Base-by-base conservation (phyloP, 1,140 invertebrate genomes). In the Lordiphosa stackelbergi region DNA sequence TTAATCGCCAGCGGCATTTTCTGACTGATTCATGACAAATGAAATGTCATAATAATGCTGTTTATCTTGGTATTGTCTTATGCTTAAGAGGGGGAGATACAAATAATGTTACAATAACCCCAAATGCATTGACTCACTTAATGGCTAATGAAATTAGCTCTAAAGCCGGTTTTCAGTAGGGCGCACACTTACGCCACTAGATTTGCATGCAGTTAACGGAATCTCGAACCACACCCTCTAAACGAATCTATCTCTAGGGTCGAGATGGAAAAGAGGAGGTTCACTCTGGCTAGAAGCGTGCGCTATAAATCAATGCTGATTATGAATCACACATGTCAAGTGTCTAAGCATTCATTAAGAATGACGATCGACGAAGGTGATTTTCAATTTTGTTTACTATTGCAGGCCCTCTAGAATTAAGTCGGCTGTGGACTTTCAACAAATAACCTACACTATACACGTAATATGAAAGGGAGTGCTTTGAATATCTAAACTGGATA, bases 141-240 rank as follows among this genome's bases (percentile, higher is more conserved):
- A 46, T 38, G 47, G 56, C 47, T 51, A 59, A 64, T 53, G 60
- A 64, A 64, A 64, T 53, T 46, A 43, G 28, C 53, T 68, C 31
- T 37, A 42, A 38, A 74, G 73, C 74, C 66, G 66, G 75, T 79
- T 74, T 52, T n/a, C 36, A 16, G 52, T 53, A 7, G 9, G 16
- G n/a, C 4, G 28, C 36, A 24, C 47, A 54, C 28, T 24, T 24
- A 38, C 12, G 37, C 22, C 13, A 53, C 28, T 7, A 5, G 28
- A 79, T 81, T 79, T 79, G 66, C 75, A 79, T 75, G 59, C 68
- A 74, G 42, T 35, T 64, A 70, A 68, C 71, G 53, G 66, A 53
- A 34, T 13, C 10, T 31, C 31, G 24, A n/a, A 48, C 38, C 40
- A 55, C 54, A 56, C 57, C 56, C 47, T 53, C 55, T 53, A 22